These are phyloP conservation scores for Amphiprion clarkii DNA, from an alignment of 2,797 vertebrate species.

Conservation along the genomic window DNA sequence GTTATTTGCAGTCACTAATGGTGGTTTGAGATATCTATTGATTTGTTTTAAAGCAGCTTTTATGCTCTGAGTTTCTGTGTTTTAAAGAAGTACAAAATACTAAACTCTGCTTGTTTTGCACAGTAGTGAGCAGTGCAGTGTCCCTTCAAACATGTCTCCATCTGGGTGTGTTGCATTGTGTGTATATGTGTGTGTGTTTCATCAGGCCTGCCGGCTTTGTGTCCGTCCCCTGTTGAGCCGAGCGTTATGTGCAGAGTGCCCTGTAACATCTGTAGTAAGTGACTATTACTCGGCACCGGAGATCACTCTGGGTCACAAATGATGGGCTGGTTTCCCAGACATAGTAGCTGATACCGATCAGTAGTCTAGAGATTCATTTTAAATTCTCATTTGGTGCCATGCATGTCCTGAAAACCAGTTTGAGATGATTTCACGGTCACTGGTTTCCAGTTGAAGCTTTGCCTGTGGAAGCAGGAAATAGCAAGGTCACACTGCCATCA, in stretches of 20 bases:
- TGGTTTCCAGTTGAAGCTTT: slow-evolving; percentile 38
- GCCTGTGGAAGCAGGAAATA: slow-evolving; percentile 4
- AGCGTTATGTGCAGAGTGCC: slow-evolving; percentile 84
- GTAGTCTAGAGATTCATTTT: slow-evolving; percentile 1
- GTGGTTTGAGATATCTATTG: slow-evolving; percentile 21
- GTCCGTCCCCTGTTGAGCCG: slow-evolving; percentile 74
- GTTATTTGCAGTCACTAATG: slow-evolving; percentile 2
- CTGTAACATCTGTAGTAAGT: slow-evolving; percentile 89
- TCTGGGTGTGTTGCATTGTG: slow-evolving; percentile 30
- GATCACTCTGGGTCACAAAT: slow-evolving; percentile 18
- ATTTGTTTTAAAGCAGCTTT: slow-evolving; percentile 22
- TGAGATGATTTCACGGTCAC: slow-evolving; percentile 40
- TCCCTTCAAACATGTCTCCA: background rate
- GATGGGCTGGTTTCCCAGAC: slow-evolving; percentile 30
- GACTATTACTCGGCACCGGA: slow-evolving; percentile 64
- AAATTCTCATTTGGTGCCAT: slow-evolving; percentile 34
- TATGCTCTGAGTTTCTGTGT: background rate
- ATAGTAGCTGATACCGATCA: slow-evolving; percentile 5
- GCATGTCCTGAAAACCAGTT: slow-evolving; percentile 37
- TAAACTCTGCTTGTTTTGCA: slow-evolving; percentile 16
- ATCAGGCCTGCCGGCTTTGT: slow-evolving; percentile 73
- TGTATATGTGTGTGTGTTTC: slow-evolving; percentile 46
- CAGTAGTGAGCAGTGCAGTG: background rate
- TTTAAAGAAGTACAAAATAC: background rate
- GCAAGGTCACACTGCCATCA: slow-evolving; percentile 25